Conservation (phyloP, 2,113 vertebrate genomes). For the Chaenogobius annularis region DNA sequence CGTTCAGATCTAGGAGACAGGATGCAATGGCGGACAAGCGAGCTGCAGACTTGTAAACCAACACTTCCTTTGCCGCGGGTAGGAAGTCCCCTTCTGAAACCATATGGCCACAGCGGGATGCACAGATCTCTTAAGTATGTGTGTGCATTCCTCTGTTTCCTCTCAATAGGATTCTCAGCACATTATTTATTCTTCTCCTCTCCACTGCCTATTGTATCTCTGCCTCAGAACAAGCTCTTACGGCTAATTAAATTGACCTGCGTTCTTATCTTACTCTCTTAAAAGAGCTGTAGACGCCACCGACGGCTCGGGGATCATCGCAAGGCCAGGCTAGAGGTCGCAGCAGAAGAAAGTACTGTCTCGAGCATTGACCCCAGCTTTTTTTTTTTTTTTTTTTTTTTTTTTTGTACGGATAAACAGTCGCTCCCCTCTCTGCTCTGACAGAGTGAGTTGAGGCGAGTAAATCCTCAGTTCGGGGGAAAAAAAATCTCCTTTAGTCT, state of each 20-base stretch:
- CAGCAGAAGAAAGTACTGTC: slow-evolving; percentile 65
- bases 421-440: slow-evolving; percentile 48
- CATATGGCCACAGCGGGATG: slow-evolving; percentile 64
- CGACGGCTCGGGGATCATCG: slow-evolving; percentile 25
- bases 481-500: slow-evolving; percentile 52
- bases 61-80: slow-evolving; percentile 67
- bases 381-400: slow-evolving; percentile 13
- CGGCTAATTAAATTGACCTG: slow-evolving; percentile 60
- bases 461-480: slow-evolving; percentile 57
- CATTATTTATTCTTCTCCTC: slow-evolving; percentile 36
- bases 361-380: slow-evolving; percentile 63
- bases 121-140: slow-evolving; percentile 36
- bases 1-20: slow-evolving; percentile 56
- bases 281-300: slow-evolving; percentile 13
- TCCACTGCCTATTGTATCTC: slow-evolving; percentile 28
- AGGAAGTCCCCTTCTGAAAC: slow-evolving; percentile 61
- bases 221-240: slow-evolving; percentile 41
- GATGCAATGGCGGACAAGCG: slow-evolving; percentile 64
- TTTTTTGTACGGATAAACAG: slow-evolving; percentile 53
- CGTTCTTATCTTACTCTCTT: slow-evolving; percentile 47
- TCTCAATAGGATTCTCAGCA: slow-evolving; percentile 25
- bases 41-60: slow-evolving; percentile 63
- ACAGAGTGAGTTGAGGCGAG: slow-evolving; percentile 59
- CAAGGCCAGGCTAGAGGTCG: slow-evolving; percentile 55
- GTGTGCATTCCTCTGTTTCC: slow-evolving; percentile 37